These are phyloP conservation scores for Dryococelus australis DNA, from an alignment of 2,888 invertebrate species.

Conservation along the genomic window DNA sequence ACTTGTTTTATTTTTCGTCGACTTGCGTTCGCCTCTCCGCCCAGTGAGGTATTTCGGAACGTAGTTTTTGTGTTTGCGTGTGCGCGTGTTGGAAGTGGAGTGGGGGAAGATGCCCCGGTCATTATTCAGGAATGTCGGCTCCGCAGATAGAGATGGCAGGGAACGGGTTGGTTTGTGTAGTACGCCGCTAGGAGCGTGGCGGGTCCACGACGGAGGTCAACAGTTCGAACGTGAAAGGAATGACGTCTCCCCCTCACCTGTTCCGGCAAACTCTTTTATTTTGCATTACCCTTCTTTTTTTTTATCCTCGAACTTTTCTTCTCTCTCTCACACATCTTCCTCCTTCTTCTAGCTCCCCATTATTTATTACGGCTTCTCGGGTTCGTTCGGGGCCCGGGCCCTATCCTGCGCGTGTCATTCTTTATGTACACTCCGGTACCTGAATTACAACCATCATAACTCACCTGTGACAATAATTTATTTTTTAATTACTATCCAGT, in stretches of 20 bases:
- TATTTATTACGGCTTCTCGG: constrained; percentile 10
- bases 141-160: constrained; percentile 20
- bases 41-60: constrained; percentile 23
- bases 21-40: not conserved
- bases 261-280: not conserved
- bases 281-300: not conserved
- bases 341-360: not conserved
- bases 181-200: constrained; percentile 38
- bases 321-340: not conserved
- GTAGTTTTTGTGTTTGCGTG: not conserved
- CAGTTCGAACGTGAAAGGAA: constrained; percentile 35
- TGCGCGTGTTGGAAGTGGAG: no score
- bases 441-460: constrained; percentile 16
- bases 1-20: not conserved
- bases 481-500: constrained; percentile 16
- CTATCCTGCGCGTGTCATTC: not conserved
- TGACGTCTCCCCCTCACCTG: not conserved
- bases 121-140: constrained; percentile 40
- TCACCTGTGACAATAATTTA: constrained; percentile 16
- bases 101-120: constrained; percentile 12
- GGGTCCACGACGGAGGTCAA: constrained; percentile 33
- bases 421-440: constrained; percentile 16
- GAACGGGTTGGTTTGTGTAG: constrained; percentile 29
- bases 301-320: not conserved
- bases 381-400: not conserved